Evolutionary conservation across 2,113 vertebrate genomes (phyloP).

Genomic region (Grallaria varia): DNA sequence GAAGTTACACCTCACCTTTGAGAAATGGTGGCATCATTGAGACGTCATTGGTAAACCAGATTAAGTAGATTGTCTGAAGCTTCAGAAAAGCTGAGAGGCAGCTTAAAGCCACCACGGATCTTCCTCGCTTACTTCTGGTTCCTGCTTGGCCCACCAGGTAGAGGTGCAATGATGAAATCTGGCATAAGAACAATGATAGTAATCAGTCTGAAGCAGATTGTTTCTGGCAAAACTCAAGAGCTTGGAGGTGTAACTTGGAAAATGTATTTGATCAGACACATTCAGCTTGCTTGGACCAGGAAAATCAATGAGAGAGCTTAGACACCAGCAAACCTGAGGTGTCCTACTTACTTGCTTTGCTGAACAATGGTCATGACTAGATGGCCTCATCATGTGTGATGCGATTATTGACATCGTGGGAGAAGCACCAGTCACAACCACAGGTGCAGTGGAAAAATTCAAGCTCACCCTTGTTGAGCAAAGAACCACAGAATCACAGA

Average conservation of each 20-base stretch:
- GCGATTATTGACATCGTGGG: background rate
- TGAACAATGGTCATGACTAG: background rate
- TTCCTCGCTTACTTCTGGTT: background rate
- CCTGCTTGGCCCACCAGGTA: background rate
- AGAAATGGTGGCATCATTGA: background rate
- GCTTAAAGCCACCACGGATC: background rate
- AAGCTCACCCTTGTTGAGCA: accelerated
- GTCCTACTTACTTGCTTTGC: background rate
- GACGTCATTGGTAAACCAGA: background rate
- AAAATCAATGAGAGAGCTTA: background rate
- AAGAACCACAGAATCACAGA: background rate
- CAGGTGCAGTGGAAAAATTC: accelerated
- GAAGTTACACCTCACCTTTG: background rate
- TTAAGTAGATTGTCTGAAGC: background rate
- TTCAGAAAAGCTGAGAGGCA: background rate
- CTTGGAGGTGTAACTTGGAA: background rate
- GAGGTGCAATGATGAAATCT: background rate
- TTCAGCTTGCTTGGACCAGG: background rate
- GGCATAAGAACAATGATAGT: background rate
- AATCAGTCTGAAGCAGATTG: background rate
- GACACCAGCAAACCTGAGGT: background rate
- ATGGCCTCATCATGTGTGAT: background rate
- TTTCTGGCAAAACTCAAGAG: background rate
- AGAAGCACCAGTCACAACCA: background rate
- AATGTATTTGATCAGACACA: background rate